Percentiles rank a stretch among this genome's conserved stretches.
Evolutionary conservation across 2,888 invertebrate species (phyloP).

Genomic region (Actias luna): DNA sequence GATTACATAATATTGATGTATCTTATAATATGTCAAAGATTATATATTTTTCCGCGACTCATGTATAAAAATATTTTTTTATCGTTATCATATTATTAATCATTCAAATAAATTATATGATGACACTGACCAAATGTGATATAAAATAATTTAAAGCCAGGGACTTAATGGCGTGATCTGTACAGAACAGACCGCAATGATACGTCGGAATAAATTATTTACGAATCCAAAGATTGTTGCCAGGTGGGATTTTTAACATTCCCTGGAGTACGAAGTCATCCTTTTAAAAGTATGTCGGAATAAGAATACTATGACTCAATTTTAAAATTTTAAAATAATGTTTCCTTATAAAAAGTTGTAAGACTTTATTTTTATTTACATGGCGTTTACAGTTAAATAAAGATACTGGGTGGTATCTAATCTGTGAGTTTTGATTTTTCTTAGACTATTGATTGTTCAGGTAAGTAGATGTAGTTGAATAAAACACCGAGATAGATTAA

Average conservation of each 20-base stretch:
- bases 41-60: neutral
- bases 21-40: no score
- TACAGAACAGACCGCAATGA: slow-evolving; percentile 22
- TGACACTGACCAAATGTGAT: neutral
- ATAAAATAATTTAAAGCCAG: neutral
- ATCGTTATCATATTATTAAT: neutral
- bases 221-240: slow-evolving; percentile 62
- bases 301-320: neutral
- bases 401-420: no score
- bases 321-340: neutral
- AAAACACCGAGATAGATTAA: no score
- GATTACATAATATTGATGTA: no score
- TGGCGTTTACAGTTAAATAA: neutral
- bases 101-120: neutral
- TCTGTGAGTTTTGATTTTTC: no score
- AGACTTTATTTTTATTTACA: neutral
- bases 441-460: no score
- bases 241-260: slow-evolving; percentile 52
- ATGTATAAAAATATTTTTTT: neutral
- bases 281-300: slow-evolving; percentile 9
- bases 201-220: slow-evolving; percentile 50
- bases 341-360: neutral
- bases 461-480: no score
- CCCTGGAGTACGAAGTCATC: slow-evolving; percentile 3
- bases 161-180: slow-evolving; percentile 3